Base-by-base conservation (phyloP, 2,797 vertebrate species). In the Bufotes viridis region DNA sequence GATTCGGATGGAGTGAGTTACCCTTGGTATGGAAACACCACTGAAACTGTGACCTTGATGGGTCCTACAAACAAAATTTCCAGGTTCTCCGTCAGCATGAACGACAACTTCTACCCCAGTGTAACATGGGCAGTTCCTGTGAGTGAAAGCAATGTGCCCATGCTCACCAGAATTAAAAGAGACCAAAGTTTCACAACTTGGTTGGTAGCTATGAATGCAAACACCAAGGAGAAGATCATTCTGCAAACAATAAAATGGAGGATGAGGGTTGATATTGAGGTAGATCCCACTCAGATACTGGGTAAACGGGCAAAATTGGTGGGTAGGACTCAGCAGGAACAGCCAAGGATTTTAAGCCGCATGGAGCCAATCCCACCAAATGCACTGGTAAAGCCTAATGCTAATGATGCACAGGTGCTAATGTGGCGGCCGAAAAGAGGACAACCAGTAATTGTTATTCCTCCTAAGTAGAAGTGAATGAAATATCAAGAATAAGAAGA, bases 161-260 rank as follows among this genome's bases (percentile, higher is more conserved):
- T 98, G 92, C 96, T 99, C 90, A 99, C 97, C 0, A 96, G 97
- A 93, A 99, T 99, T 93, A 98, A 97, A 91, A 95, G 98, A 91
- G 98, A 99, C 95, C 98, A 99, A 94, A 99, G 98, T 92, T 99
- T 99, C 94, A 99, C 98, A 85, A 99, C 98, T 0, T 99, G 98
- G 98, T 95, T 99, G 87, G 98, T 99, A 93, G 98, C 98, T 34
- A 97, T 99, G 93, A 99, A 99, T 91, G 96, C 96, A 0, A 96
- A 96, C 92, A 98, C 97, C 1, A 97, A 91, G 94, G 98, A 96
- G 91, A 98, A 98, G 92, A 98, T 97, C 93, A 97, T 99, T 91
- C 93, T 99, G 91, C 98, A 99, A 94, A 99, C 98, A 85, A 97
- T 99, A 91, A 98, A 98, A 94, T 99, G 98, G 98, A 96, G 98